Evolutionary conservation across 2,113 vertebrate genomes (phyloP).

Genomic region (Pandion haliaetus): DNA sequence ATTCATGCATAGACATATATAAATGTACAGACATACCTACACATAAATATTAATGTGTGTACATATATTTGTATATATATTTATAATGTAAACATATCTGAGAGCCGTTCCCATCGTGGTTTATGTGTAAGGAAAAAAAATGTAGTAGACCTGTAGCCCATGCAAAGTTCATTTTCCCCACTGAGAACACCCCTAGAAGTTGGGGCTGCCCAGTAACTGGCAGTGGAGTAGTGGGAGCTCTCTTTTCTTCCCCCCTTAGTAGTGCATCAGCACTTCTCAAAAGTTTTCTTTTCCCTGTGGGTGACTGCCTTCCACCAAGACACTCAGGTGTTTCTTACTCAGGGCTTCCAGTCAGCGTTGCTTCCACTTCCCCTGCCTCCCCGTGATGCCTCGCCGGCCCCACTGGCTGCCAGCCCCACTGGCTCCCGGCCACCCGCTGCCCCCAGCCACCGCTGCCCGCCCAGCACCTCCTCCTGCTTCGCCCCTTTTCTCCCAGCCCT

Average conservation of each 20-base stretch:
- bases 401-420: fast-evolving
- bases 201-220: neutral
- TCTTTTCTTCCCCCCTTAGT: neutral
- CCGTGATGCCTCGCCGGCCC: fast-evolving
- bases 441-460: neutral
- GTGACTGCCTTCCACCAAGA: neutral
- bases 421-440: fast-evolving
- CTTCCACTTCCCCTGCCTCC: neutral
- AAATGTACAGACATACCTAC: neutral
- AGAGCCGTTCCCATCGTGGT: neutral
- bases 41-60: neutral
- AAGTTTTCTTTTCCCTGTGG: neutral
- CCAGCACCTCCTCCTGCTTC: neutral
- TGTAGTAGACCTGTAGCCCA: neutral
- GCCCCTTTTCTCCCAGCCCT: neutral
- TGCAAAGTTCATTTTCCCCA: neutral
- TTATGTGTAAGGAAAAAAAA: neutral
- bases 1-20: neutral
- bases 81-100: neutral
- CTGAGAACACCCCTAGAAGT: neutral
- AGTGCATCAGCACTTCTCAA: slow-evolving; percentile 8
- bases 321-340: neutral
- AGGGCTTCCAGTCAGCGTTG: neutral
- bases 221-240: neutral
- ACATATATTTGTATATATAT: neutral